Evolutionary conservation across 2,888 invertebrate genomes (phyloP).

Genomic region (Tetranychus piercei): DNA sequence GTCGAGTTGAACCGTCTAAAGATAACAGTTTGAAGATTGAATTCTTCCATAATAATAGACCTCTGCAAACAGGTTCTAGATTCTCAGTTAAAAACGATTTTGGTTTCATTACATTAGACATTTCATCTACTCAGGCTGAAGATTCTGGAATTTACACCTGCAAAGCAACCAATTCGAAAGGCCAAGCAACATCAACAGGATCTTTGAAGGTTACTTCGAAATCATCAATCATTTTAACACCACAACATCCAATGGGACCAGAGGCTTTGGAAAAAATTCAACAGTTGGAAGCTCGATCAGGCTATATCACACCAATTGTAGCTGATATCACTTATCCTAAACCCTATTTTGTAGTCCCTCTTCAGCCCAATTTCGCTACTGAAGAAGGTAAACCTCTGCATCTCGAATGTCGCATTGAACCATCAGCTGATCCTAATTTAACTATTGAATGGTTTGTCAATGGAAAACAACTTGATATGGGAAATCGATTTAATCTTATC

Average conservation of each 20-base stretch:
- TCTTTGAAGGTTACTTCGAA: conserved; percentile 38
- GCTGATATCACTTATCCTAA: conserved; percentile 34
- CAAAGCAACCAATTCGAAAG: conserved; percentile 63
- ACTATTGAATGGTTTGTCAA: conserved; percentile 65
- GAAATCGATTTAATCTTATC: conserved; percentile 15
- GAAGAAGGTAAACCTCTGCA: conserved; percentile 77
- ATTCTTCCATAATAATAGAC: conserved; percentile 81
- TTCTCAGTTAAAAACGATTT: conserved; percentile 84
- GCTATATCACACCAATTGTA: conserved; percentile 41
- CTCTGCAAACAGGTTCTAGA: conserved; percentile 71
- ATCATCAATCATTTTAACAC: conserved; percentile 39
- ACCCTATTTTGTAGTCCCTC: not conserved
- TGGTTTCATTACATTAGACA: conserved; percentile 80
- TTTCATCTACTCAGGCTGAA: conserved; percentile 68
- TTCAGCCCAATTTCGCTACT: conserved; percentile 14
- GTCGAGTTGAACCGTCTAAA: conserved; percentile 79
- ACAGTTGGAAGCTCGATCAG: conserved; percentile 65
- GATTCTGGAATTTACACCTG: conserved; percentile 79
- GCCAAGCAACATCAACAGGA: conserved; percentile 63
- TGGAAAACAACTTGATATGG: conserved; percentile 64
- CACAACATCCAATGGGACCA: conserved; percentile 83
- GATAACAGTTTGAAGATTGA: conserved; percentile 86
- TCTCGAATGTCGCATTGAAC: conserved; percentile 79
- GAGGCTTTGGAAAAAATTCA: conserved; percentile 79
- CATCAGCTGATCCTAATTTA: conserved; percentile 74